These are phyloP conservation scores for Telmatherina bonti DNA, from an alignment of 2,797 vertebrate species.

Conservation along the genomic window DNA sequence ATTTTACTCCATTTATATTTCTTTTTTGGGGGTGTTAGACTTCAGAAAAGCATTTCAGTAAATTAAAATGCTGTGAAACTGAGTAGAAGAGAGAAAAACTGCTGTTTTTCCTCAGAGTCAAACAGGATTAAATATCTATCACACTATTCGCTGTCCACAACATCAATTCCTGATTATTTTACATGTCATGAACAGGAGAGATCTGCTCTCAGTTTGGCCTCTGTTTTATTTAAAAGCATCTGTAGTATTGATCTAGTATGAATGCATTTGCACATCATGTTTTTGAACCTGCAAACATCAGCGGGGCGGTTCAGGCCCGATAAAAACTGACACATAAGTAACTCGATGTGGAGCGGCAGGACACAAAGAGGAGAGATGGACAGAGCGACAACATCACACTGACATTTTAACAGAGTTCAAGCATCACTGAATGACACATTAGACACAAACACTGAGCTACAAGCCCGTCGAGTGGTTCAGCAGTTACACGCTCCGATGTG, in stretches of 20 bases:
- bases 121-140: conserved; percentile 42
- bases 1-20: conserved; percentile 34
- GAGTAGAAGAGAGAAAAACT: conserved; percentile 18
- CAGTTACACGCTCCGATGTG: conserved; percentile 33
- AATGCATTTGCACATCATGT: conserved; percentile 6
- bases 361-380: conserved; percentile 40
- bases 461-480: conserved; percentile 47
- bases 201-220: conserved; percentile 12
- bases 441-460: conserved; percentile 47
- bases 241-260: conserved; percentile 8
- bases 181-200: conserved; percentile 13
- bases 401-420: conserved; percentile 47
- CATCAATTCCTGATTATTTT: conserved; percentile 33
- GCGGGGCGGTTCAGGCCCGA: neutral
- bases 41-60: conserved; percentile 32
- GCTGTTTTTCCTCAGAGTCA: conserved; percentile 36
- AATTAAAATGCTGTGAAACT: conserved; percentile 45
- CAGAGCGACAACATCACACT: conserved; percentile 35
- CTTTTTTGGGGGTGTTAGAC: conserved; percentile 27
- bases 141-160: conserved; percentile 29
- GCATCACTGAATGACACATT: conserved; percentile 36
- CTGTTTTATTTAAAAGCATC: conserved; percentile 5
- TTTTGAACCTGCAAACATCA: conserved; percentile 2
- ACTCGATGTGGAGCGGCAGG: neutral
- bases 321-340: conserved; percentile 7